phyloP scores from a whole-genome alignment of 2,888 invertebrate species.

The Furcula furcula region DNA sequence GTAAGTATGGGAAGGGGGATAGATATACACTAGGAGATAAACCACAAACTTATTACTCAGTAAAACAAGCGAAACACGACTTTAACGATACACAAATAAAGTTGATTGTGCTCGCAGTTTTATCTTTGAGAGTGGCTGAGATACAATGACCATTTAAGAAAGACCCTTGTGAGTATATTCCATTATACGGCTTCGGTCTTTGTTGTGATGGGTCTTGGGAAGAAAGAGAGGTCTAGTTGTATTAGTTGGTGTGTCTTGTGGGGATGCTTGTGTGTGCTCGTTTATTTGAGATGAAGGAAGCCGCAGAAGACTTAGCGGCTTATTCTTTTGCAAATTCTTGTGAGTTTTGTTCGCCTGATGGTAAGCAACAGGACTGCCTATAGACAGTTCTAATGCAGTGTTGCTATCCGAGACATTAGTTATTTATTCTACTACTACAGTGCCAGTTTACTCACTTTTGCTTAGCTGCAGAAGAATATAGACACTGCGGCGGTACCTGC shows the following conservation, averaged over 20 bases:
- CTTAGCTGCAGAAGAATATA: too few species aligned
- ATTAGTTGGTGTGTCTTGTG: slow-evolving; percentile 42
- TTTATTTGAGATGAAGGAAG: slow-evolving; percentile 53
- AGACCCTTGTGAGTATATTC: slow-evolving; percentile 54
- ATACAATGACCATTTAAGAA: slow-evolving; percentile 53
- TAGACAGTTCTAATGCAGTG: too few species aligned
- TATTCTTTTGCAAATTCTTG: too few species aligned
- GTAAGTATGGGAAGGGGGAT: slow-evolving; percentile 33
- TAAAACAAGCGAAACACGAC: slow-evolving; percentile 25
- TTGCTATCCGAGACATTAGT: too few species aligned
- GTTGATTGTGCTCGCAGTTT: slow-evolving; percentile 4
- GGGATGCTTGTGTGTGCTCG: slow-evolving; percentile 36
- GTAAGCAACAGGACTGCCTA: too few species aligned
- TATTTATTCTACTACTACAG: too few species aligned
- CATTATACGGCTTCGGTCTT: slow-evolving; percentile 29
- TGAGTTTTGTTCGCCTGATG: too few species aligned
- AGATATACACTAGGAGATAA: slow-evolving; percentile 28
- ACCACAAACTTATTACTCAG: slow-evolving; percentile 16
- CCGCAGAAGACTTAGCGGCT: slow-evolving; percentile 33
- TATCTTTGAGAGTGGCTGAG: slow-evolving; percentile 19
- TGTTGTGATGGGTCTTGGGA: slow-evolving; percentile 18
- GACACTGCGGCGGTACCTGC: too few species aligned
- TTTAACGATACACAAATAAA: slow-evolving; percentile 12
- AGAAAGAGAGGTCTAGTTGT: slow-evolving; percentile 30
- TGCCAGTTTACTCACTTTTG: too few species aligned